Evolutionary conservation across 2,888 invertebrate genomes (phyloP).

Genomic region (Diarsia rubi): DNA sequence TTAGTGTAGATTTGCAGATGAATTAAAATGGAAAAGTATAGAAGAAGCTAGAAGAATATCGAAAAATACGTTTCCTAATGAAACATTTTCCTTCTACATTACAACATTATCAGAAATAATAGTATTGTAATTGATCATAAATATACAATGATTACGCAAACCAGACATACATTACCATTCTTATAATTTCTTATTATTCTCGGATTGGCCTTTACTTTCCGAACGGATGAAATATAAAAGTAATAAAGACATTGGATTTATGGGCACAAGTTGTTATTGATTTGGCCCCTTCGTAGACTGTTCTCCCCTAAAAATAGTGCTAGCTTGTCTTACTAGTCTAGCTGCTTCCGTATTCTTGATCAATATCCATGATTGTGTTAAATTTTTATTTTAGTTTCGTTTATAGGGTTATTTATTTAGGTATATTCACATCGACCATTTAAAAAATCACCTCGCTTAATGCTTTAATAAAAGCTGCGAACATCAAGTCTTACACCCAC

Average conservation of each 20-base stretch:
- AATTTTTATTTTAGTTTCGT: conserved; percentile 6
- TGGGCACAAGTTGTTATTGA: conserved; percentile 43
- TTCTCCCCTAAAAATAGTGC: conserved; percentile 15
- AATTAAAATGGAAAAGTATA: background rate
- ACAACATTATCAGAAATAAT: conserved; percentile 27
- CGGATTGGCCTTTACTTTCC: conserved; percentile 15
- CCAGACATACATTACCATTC: conserved; percentile 28
- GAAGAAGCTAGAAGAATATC: background rate
- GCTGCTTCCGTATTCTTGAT: conserved; percentile 39
- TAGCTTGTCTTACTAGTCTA: conserved; percentile 3
- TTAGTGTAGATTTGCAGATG: background rate
- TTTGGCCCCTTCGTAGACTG: conserved; percentile 26
- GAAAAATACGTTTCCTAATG: background rate
- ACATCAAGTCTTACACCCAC: conserved; percentile 19
- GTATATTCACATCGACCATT: conserved; percentile 6
- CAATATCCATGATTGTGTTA: conserved; percentile 33
- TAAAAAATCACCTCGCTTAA: conserved; percentile 1
- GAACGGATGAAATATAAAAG: conserved; percentile 31
- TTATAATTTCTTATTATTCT: conserved; percentile 42
- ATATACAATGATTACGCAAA: conserved; percentile 40
- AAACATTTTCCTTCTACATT: conserved; percentile 3
- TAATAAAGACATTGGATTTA: conserved; percentile 58
- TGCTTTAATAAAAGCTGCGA: conserved; percentile 18
- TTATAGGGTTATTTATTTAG: background rate
- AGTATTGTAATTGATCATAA: conserved; percentile 42